Percentiles rank a stretch among this genome's conserved stretches.
Conservation (phyloP, 2,888 invertebrate species). For the Trichopria drosophilae region DNA sequence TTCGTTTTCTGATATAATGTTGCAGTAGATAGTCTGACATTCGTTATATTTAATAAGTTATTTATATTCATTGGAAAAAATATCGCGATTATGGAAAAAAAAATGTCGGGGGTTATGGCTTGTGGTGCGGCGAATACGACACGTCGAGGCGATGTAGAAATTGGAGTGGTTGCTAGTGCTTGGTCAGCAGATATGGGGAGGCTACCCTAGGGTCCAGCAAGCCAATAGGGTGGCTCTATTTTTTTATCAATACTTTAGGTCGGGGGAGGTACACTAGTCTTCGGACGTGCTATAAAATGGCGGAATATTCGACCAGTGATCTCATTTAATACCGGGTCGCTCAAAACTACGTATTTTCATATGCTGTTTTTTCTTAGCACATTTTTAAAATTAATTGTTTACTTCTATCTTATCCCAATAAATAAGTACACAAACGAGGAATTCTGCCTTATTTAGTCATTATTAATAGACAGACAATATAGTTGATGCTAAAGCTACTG, state of each 20-base stretch:
- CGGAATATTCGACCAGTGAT: constrained; percentile 29
- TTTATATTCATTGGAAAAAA: too few species aligned
- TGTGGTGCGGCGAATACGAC: constrained; percentile 36
- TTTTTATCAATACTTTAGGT: constrained; percentile 52
- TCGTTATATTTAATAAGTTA: too few species aligned
- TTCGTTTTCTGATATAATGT: too few species aligned
- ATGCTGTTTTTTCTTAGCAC: too few species aligned
- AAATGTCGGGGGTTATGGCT: constrained; percentile 46
- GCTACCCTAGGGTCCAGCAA: constrained; percentile 54
- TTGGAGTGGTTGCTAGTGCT: constrained; percentile 54
- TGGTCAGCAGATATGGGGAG: constrained; percentile 55
- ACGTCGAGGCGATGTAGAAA: constrained; percentile 42
- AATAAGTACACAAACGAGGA: too few species aligned
- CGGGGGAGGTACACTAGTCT: constrained; percentile 41
- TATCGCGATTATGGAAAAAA: constrained; percentile 28
- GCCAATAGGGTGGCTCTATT: constrained; percentile 51
- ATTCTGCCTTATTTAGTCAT: too few species aligned
- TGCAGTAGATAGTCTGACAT: too few species aligned
- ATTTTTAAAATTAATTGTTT: too few species aligned
- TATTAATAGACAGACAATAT: too few species aligned
- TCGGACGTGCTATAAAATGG: constrained; percentile 51
- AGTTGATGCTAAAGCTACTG: too few species aligned
- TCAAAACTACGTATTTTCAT: too few species aligned
- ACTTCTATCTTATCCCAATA: too few species aligned
- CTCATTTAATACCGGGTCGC: constrained; percentile 15